Evolutionary conservation across 2,113 vertebrate species (phyloP).

Genomic region (Diphyllodes magnificus): DNA sequence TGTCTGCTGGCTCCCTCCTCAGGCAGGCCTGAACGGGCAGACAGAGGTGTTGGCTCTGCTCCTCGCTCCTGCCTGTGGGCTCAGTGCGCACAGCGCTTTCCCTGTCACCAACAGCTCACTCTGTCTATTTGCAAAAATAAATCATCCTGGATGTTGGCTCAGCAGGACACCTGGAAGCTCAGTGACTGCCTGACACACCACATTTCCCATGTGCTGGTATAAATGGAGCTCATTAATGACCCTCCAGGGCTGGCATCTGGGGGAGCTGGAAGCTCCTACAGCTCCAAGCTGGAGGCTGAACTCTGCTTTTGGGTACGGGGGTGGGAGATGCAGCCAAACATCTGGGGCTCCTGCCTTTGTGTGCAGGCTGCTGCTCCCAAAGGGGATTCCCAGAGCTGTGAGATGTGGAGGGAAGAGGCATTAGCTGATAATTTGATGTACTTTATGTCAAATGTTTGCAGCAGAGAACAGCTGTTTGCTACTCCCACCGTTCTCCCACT

Average conservation of each 20-base stretch:
- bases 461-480: not conserved
- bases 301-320: rapidly evolving
- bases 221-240: not conserved
- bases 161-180: not conserved
- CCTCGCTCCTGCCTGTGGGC: not conserved
- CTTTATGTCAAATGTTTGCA: not conserved
- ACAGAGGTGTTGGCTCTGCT: not conserved
- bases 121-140: not conserved
- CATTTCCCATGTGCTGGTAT: not conserved
- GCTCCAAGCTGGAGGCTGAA: not conserved
- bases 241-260: not conserved
- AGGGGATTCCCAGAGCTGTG: not conserved
- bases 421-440: not conserved
- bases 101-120: not conserved
- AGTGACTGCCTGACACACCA: not conserved
- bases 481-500: not conserved
- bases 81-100: rapidly evolving
- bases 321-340: not conserved
- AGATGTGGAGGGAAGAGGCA: not conserved
- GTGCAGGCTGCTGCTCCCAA: not conserved
- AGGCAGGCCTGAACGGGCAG: not conserved
- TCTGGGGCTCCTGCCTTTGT: not conserved
- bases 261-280: not conserved
- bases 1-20: not conserved
- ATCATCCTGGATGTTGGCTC: not conserved